Conservation (phyloP, 2,888 invertebrate genomes). For the Phasia obesa region DNA sequence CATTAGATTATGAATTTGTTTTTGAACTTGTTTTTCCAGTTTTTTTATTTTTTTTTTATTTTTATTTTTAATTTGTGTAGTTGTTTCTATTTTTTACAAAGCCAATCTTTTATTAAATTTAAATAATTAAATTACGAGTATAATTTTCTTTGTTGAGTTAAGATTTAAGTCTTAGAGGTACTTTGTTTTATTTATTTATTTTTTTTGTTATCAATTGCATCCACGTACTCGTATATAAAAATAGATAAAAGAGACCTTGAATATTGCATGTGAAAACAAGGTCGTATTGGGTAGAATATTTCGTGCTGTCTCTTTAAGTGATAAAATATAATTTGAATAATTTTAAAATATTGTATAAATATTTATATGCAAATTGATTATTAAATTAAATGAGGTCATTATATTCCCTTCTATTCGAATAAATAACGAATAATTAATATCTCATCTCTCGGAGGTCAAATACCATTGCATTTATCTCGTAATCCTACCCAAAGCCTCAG, state of each 20-base stretch:
- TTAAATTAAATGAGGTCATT: no score
- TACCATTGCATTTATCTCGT: no score
- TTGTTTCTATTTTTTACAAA: slow-evolving; percentile 3
- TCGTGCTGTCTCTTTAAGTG: background rate
- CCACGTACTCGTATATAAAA: slow-evolving; percentile 27
- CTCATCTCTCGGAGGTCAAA: no score
- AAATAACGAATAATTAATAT: no score
- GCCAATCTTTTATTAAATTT: slow-evolving; percentile 38
- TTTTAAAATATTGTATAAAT: no score
- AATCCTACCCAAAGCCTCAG: no score
- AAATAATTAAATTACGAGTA: slow-evolving; percentile 53
- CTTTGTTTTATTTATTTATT: no score
- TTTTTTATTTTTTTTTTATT: background rate
- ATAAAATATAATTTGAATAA: no score
- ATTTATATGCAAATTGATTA: no score
- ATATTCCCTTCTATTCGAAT: no score
- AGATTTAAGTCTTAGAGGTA: slow-evolving; percentile 13
- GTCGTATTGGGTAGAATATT: slow-evolving; percentile 22
- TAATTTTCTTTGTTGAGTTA: slow-evolving; percentile 14
- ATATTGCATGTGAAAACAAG: slow-evolving; percentile 34
- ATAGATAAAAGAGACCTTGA: slow-evolving; percentile 53
- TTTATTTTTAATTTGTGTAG: background rate
- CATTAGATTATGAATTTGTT: slow-evolving; percentile 59
- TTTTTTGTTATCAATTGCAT: slow-evolving; percentile 33
- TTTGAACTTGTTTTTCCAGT: slow-evolving; percentile 49